Evolutionary conservation across 2,113 vertebrate species (phyloP).

Genomic region (Tympanuchus pallidicinctus): DNA sequence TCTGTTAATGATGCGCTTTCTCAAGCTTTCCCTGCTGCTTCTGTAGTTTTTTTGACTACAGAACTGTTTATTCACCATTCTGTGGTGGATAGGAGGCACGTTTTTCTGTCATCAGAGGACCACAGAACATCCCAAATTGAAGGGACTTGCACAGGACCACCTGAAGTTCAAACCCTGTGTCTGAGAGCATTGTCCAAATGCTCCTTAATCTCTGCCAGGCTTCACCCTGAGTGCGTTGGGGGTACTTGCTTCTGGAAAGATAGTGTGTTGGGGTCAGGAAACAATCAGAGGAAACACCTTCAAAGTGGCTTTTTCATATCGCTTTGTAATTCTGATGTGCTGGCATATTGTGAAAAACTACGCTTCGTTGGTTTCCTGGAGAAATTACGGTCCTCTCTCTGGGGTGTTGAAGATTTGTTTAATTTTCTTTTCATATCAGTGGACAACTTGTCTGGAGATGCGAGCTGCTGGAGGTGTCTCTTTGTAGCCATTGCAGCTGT

Average conservation of each 20-base stretch:
- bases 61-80: background rate
- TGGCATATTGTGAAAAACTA: background rate
- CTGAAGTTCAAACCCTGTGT: background rate
- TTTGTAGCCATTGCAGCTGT: background rate
- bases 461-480: background rate
- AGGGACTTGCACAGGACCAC: background rate
- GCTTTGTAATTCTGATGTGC: background rate
- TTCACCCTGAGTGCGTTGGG: background rate
- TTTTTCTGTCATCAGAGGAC: background rate
- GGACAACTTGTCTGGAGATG: background rate
- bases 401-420: background rate
- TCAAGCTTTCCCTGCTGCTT: background rate
- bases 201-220: background rate
- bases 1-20: background rate
- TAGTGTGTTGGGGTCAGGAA: background rate
- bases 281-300: background rate
- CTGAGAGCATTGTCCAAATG: background rate
- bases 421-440: background rate
- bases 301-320: background rate
- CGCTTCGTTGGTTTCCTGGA: background rate
- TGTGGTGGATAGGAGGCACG: slow-evolving; percentile 17
- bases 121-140: background rate
- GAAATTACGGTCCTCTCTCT: background rate
- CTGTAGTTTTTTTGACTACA: background rate
- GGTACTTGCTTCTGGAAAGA: background rate